These are phyloP conservation scores for Hiodon tergisus DNA, from an alignment of 2,113 vertebrate species.

Conservation along the genomic window DNA sequence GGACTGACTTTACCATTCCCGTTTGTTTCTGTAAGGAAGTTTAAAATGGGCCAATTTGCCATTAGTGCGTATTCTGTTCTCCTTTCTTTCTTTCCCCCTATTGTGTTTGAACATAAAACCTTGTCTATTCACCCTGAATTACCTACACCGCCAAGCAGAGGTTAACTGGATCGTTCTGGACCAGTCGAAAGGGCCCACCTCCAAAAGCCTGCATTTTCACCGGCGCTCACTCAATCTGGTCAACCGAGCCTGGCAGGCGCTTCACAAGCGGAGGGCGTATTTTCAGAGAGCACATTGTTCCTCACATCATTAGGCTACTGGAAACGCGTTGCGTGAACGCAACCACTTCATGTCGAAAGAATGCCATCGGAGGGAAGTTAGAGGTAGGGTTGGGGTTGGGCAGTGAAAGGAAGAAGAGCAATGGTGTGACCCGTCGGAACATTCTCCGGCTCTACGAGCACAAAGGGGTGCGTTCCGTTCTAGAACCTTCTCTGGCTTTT, in stretches of 20 bases:
- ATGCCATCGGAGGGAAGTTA: constrained; percentile 36
- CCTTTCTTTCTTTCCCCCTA: neutral
- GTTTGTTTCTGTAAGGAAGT: too few species aligned
- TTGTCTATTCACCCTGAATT: neutral
- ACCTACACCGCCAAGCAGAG: neutral
- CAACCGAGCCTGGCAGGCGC: neutral
- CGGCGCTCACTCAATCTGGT: too few species aligned
- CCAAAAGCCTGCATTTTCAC: neutral
- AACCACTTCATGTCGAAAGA: constrained; percentile 45
- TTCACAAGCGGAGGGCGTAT: too few species aligned
- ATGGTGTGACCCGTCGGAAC: constrained; percentile 37
- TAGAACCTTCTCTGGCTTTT: constrained; percentile 46
- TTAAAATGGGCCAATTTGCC: too few species aligned
- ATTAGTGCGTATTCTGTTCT: neutral
- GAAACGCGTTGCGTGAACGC: constrained; percentile 29
- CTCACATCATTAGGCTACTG: constrained; percentile 23
- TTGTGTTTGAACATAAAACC: neutral
- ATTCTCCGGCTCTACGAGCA: constrained; percentile 40
- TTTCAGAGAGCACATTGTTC: neutral
- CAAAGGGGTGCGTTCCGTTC: constrained; percentile 47
- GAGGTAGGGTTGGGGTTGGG: constrained; percentile 41
- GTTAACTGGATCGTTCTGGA: too few species aligned
- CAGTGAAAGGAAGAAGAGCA: constrained; percentile 36
- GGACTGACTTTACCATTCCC: too few species aligned
- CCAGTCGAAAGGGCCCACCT: neutral